Evolutionary conservation across 2,113 vertebrate species (phyloP), one percentile per base, ranked within the genome.

Genomic region (Thamnaconus septentrionalis): DNA sequence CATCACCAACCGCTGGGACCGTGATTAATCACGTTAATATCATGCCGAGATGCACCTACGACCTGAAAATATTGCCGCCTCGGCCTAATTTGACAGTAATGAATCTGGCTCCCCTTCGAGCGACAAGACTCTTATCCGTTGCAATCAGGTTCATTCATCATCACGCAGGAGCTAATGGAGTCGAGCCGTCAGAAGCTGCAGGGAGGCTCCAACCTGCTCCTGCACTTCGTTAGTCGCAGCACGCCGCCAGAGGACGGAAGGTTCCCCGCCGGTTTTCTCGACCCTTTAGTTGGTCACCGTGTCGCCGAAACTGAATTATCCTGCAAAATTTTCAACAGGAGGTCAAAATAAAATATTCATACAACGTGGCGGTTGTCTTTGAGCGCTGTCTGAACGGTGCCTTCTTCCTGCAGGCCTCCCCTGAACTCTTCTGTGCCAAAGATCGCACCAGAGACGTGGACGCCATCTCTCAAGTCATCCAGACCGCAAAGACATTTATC

Each of bases 391-490:
- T 31, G 18, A 31, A 31, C 64, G 53, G 50, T 68, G 8, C 47
- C 43, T 81, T 9, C n/a, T 73, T 4, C 66, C 59, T 65, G 31
- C 75, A 90, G 88, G 76, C 81, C 58, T 90, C 88, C 40, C 88
- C 88, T 41, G 84, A 84, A 10, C 40, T 82, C 46, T 85, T 90
- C 81, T 90, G 88, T 52, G 1, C 87, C 42, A 88, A 82, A 82
- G 82, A 84, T 76, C 87, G 88, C 12, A 88, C 85, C 53, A 68
- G 76, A 82, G 87, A 88, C 51, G 3, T 87, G 40, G 88, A 90
- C 0, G 88, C 88, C 57, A 88, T 90, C 53, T 50, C 81, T 63
- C 79, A 87, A 56, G 87, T 90, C 76, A 82, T 90, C 65, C 87
- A 87, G 66, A 80, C 68, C 7, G 88, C 88, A 42, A 78, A 83